Conservation (phyloP, 2,113 vertebrate species). For the Melanerpes formicivorus region DNA sequence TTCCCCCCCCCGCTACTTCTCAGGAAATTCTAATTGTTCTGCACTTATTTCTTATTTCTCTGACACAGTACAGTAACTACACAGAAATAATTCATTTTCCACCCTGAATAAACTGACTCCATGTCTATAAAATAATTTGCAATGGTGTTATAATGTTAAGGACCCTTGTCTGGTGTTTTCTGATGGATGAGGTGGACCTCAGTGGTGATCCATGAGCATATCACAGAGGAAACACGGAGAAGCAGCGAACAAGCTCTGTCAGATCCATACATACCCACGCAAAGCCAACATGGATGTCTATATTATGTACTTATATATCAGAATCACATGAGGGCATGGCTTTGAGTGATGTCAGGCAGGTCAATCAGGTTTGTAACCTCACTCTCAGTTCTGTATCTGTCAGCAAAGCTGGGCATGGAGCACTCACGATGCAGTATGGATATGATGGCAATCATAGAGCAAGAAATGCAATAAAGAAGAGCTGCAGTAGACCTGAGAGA, state of each 20-base stretch:
- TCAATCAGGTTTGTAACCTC: not conserved
- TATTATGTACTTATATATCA: not conserved
- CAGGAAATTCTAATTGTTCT: slow-evolving; percentile 32
- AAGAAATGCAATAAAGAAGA: not conserved
- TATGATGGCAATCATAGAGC: not conserved
- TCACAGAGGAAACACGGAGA: not conserved
- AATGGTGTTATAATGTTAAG: not conserved
- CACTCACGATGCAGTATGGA: not conserved
- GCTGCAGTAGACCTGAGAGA: not conserved
- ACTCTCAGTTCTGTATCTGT: not conserved
- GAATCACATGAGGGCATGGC: not conserved
- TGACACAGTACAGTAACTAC: not conserved
- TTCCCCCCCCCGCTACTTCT: not conserved
- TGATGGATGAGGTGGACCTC: not conserved
- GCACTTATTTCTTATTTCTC: not conserved
- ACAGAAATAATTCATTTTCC: not conserved
- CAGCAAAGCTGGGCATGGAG: not conserved
- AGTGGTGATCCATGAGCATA: not conserved
- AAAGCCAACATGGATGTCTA: not conserved
- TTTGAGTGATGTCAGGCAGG: not conserved
- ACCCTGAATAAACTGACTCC: not conserved
- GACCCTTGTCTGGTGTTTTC: not conserved
- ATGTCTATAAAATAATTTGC: not conserved
- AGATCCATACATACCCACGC: not conserved
- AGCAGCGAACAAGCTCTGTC: not conserved